A percentile compares a stretch with the other conserved stretches of the same genome.
Conservation (phyloP, 2,888 invertebrate genomes). For the Synanthedon myopaeformis region DNA sequence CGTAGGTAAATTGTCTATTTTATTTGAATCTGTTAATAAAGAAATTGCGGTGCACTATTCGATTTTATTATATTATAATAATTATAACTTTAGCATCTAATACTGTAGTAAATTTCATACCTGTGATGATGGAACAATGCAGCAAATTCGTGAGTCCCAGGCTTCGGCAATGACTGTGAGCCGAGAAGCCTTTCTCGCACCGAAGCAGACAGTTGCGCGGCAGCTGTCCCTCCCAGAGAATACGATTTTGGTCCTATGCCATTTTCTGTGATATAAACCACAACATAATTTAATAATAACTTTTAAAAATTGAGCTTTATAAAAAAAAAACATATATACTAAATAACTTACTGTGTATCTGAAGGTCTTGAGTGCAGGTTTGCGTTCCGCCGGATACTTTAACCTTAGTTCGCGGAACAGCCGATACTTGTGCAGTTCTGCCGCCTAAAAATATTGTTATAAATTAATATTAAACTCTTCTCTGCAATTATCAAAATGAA, state of each 20-base stretch:
- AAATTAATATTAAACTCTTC: too few relatives aligned
- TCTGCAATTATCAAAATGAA: too few relatives aligned
- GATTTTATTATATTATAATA: background rate
- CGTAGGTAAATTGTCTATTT: too few relatives aligned
- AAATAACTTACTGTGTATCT: constrained; percentile 72
- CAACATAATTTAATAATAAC: background rate
- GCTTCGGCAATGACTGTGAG: constrained; percentile 88
- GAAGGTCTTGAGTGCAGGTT: constrained; percentile 83
- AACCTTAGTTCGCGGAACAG: constrained; percentile 87
- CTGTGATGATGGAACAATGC: constrained; percentile 74
- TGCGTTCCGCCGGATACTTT: constrained; percentile 93
- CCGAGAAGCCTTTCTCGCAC: constrained; percentile 86
- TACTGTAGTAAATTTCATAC: constrained; percentile 23
- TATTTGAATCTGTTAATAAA: too few relatives aligned
- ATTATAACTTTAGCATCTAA: too few relatives aligned
- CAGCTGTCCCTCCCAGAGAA: constrained; percentile 86
- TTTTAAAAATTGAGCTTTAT: background rate
- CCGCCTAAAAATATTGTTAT: constrained; percentile 38
- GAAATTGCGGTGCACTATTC: too few relatives aligned
- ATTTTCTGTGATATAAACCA: constrained; percentile 63
- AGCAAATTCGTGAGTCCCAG: constrained; percentile 77
- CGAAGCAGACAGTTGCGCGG: constrained; percentile 87
- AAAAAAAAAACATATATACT: background rate
- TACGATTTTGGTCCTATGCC: constrained; percentile 86
- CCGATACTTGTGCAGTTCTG: constrained; percentile 85